A percentile compares a stretch with the other conserved stretches of the same genome.
These are phyloP conservation scores for Platynereis dumerilii DNA, from an alignment of 2,888 invertebrate genomes.

Conservation along the genomic window DNA sequence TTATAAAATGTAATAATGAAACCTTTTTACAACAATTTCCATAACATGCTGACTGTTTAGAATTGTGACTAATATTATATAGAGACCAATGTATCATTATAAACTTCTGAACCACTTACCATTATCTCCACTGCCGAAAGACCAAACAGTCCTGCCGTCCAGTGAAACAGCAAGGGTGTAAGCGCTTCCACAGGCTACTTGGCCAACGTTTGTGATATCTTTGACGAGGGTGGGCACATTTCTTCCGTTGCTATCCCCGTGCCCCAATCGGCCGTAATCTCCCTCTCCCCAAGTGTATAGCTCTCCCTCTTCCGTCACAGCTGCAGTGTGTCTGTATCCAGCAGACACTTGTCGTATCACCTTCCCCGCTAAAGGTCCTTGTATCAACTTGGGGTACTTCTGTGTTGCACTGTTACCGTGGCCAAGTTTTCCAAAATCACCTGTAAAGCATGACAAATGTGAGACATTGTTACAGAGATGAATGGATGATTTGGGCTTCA, in stretches of 20 bases:
- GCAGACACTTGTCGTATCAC: conserved; percentile 67
- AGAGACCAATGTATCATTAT: too few relatives aligned
- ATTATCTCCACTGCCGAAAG: conserved; percentile 73
- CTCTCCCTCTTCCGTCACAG: conserved; percentile 71
- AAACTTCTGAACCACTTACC: too few relatives aligned
- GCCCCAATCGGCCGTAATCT: conserved; percentile 71
- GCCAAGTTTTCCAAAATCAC: conserved; percentile 73
- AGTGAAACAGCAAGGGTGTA: conserved; percentile 71
- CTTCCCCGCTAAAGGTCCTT: conserved; percentile 69
- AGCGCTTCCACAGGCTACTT: conserved; percentile 71
- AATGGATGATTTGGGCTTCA: too few relatives aligned
- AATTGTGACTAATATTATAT: too few relatives aligned
- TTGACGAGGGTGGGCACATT: conserved; percentile 70
- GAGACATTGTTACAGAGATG: background rate
- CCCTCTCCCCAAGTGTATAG: conserved; percentile 74
- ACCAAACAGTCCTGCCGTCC: conserved; percentile 71
- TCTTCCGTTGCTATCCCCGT: conserved; percentile 70
- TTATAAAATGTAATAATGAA: too few relatives aligned
- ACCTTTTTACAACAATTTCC: too few relatives aligned
- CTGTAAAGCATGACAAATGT: conserved; percentile 50
- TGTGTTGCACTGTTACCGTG: conserved; percentile 72
- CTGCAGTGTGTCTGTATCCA: conserved; percentile 73
- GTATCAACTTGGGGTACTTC: conserved; percentile 69
- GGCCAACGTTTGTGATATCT: conserved; percentile 69
- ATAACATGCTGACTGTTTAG: too few relatives aligned